Evolutionary conservation across 2,113 vertebrate species (phyloP).

Genomic region (Echinops telfairi): DNA sequence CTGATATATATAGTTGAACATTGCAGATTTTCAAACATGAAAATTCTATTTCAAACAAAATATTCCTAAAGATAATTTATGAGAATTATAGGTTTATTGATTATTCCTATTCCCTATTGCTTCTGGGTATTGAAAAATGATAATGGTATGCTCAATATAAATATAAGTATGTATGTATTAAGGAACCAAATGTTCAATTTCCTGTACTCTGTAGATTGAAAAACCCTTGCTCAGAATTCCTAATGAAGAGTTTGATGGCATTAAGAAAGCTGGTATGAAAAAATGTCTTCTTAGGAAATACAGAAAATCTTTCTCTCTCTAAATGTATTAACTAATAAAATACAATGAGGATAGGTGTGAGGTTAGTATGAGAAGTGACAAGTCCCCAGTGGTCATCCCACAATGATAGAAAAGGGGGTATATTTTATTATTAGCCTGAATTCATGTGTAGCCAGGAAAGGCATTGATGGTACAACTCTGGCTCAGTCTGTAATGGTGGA

Average conservation of each 20-base stretch:
- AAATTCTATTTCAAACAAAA: background rate
- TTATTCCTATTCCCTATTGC: background rate
- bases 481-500: background rate
- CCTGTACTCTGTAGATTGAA: background rate
- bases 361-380: background rate
- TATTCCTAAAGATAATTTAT: background rate
- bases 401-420: background rate
- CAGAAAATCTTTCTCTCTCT: background rate
- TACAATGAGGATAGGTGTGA: background rate
- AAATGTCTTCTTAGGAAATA: background rate
- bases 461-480: background rate
- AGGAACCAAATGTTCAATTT: background rate
- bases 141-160: background rate
- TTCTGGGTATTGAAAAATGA: background rate
- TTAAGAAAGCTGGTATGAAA: background rate
- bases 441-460: background rate
- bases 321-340: conserved; percentile 41
- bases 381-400: conserved; percentile 11
- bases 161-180: background rate
- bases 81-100: background rate
- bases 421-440: background rate
- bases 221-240: background rate
- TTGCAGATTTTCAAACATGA: conserved; percentile 33
- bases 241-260: background rate
- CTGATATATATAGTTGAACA: background rate